A percentile compares a stretch with the other conserved stretches of the same genome.
These are phyloP conservation scores for Osmoderma eremita DNA, from an alignment of 2,888 invertebrate genomes.

Conservation along the genomic window DNA sequence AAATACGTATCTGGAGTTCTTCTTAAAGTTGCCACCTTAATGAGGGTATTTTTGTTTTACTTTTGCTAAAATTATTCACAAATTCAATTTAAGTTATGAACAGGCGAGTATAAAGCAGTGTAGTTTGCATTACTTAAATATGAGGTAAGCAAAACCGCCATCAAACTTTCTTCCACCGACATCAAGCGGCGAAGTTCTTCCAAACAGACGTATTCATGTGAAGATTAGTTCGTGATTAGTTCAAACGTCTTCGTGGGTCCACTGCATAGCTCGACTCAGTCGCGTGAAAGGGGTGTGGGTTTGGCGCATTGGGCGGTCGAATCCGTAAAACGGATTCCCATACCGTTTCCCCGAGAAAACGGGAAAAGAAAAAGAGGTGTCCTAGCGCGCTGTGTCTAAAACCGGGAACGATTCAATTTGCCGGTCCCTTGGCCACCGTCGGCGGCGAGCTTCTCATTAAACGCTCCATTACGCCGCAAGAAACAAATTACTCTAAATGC, in stretches of 20 bases:
- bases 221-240: slow-evolving; percentile 34
- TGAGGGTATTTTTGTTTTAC: background rate
- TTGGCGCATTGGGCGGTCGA: slow-evolving; percentile 32
- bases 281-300: slow-evolving; percentile 12
- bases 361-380: slow-evolving; percentile 43
- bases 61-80: background rate
- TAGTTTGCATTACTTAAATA: no score
- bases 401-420: slow-evolving; percentile 64
- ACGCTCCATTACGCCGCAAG: slow-evolving; percentile 65
- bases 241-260: slow-evolving; percentile 4
- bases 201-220: slow-evolving; percentile 21
- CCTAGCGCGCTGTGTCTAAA: slow-evolving; percentile 54
- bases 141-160: slow-evolving; percentile 3
- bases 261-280: background rate
- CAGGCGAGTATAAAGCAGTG: background rate
- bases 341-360: slow-evolving; percentile 21
- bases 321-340: slow-evolving; percentile 26
- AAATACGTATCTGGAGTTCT: no score
- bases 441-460: slow-evolving; percentile 64
- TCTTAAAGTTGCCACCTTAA: no score
- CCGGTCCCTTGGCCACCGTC: slow-evolving; percentile 64
- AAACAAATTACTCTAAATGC: slow-evolving; percentile 64
- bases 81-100: background rate
- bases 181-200: slow-evolving; percentile 6
- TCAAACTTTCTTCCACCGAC: slow-evolving; percentile 17